These are phyloP conservation scores for Drosophila chauvacae DNA, from an alignment of 1,140 invertebrate species.

Conservation along the genomic window DNA sequence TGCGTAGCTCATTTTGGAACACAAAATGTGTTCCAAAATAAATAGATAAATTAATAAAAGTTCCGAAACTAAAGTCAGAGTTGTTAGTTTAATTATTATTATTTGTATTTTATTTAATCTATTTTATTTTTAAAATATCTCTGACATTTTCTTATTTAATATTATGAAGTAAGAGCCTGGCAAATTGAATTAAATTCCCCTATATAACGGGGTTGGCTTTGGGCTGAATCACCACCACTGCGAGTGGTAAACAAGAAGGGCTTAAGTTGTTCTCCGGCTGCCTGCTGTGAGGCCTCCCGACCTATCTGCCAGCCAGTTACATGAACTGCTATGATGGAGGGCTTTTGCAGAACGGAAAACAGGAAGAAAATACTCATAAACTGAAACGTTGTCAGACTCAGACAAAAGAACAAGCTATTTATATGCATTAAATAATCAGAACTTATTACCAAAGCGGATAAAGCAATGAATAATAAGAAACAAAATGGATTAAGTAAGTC, in stretches of 20 bases:
- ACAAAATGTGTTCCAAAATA: background rate
- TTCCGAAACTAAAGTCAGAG: too few relatives aligned
- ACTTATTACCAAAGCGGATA: background rate
- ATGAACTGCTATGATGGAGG: constrained; percentile 14
- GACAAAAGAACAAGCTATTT: background rate
- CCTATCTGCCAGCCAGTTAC: constrained; percentile 17
- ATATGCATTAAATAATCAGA: background rate
- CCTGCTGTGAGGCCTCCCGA: background rate
- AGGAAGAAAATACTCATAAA: background rate
- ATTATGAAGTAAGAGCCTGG: background rate
- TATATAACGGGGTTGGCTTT: background rate
- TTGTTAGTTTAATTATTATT: too few relatives aligned
- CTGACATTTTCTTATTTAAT: background rate
- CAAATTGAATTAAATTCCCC: constrained; percentile 40
- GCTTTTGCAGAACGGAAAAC: background rate
- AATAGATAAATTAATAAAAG: background rate
- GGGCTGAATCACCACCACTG: constrained; percentile 21
- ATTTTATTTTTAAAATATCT: too few relatives aligned
- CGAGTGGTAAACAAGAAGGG: constrained; percentile 34
- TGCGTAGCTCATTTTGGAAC: too few relatives aligned
- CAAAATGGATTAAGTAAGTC: background rate
- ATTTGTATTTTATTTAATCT: too few relatives aligned
- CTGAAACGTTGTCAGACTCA: background rate
- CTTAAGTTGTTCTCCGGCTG: constrained; percentile 60
- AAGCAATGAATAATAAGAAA: background rate